A percentile compares a stretch with the other conserved stretches of the same genome.
Evolutionary conservation across 2,113 vertebrate genomes (phyloP).

Genomic region (Thinocorus orbignyianus): DNA sequence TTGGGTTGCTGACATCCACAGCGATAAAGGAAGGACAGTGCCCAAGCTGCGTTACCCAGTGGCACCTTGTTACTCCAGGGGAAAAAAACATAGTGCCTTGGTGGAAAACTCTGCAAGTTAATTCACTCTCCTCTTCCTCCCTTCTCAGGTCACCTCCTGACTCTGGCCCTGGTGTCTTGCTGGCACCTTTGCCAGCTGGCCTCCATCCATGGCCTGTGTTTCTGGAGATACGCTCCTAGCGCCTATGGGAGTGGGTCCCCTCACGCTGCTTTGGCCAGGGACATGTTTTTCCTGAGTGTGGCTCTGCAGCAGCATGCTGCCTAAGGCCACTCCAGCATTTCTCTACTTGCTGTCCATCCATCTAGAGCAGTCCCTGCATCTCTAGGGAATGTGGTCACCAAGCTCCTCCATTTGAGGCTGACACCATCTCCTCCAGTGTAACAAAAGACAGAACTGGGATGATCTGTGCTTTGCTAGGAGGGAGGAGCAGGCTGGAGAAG

Average conservation of each 20-base stretch:
- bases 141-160: background rate
- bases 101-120: background rate
- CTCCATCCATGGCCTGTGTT: background rate
- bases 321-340: background rate
- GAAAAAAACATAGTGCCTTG: background rate
- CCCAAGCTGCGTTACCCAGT: background rate
- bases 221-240: background rate
- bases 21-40: background rate
- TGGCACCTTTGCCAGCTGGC: background rate
- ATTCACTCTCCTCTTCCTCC: background rate
- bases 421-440: background rate
- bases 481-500: background rate
- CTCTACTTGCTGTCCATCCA: background rate
- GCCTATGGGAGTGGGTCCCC: background rate
- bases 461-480: background rate
- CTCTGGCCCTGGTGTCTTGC: background rate
- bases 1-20: background rate
- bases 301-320: background rate
- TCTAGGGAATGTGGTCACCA: background rate
- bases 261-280: background rate
- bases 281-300: rapidly evolving
- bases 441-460: background rate
- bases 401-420: background rate
- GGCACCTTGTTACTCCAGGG: background rate
- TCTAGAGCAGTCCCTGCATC: background rate